Evolutionary conservation across 2,113 vertebrate species (phyloP), one percentile per base, ranked within the genome.

Genomic region (Gadus chalcogrammus): DNA sequence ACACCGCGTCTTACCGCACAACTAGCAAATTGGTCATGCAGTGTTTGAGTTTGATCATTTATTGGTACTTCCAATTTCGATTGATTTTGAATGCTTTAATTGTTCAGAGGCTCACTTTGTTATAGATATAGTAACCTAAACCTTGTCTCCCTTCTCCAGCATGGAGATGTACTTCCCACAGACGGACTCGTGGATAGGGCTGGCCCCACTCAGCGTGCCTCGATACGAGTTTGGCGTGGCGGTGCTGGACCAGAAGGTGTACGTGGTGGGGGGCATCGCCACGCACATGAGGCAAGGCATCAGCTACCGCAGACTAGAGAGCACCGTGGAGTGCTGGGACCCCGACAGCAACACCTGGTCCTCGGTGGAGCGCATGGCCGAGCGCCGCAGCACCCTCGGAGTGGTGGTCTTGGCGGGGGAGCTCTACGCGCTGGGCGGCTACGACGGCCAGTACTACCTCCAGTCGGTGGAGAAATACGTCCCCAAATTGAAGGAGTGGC

Each of bases 81-180:
- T 12, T 48, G 42, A 11, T 11, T 48, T 48, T 48, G 42, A 11
- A 48, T 48, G 42, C 42, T 48, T 48, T 13, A 48, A 48, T 48
- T 48, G 42, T 48, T 48, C 42, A 48, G 8, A 48, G 42, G 6
- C 42, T 12, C 42, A 48, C 42, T 48, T 48, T 7, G 2, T 48
- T 48, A 48, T 2, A 12, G 11, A 48, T 12, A 9, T 48, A 9
- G 8, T 12, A 9, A 48, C 42, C 42, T 48, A 48, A 48, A 9
- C 11, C 8, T 48, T 16, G 12, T 13, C 1, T 62, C 61, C 1
- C 24, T 15, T 13, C 82, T 75, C 89, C 89, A 98, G 97, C 70
- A 95, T 95, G 91, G 97, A 99, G 88, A 98, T 99, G 97, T 99
- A 97, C 77, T 99, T 98, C 81, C 97, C 97, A 20, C 95, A 98